Percentiles rank a stretch among this genome's conserved stretches.
Conservation (phyloP, 2,888 invertebrate species). For the Nemapogon koenigi region DNA sequence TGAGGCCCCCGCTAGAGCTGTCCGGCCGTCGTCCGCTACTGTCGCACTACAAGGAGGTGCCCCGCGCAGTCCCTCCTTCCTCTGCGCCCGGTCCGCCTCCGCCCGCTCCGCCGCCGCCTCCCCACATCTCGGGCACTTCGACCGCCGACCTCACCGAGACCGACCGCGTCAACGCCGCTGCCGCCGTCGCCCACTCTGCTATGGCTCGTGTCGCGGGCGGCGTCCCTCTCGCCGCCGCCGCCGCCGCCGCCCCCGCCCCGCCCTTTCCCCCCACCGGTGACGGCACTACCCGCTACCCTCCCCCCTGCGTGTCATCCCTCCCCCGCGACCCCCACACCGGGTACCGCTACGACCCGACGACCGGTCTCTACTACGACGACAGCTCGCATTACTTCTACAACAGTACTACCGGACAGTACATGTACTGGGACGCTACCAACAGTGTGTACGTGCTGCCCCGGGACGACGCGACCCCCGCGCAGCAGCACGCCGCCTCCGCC, state of each 20-base stretch:
- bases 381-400: constrained; percentile 97
- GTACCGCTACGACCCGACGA: constrained; percentile 92
- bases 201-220: constrained; percentile 63
- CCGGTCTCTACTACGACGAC: constrained; percentile 95
- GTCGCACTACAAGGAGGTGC: constrained; percentile 46
- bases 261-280: constrained; percentile 64
- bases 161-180: constrained; percentile 82
- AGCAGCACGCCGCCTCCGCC: constrained; percentile 35
- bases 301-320: constrained; percentile 91
- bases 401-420: constrained; percentile 85
- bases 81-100: constrained; percentile 8
- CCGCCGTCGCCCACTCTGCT: constrained; percentile 89
- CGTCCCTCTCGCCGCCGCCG: constrained; percentile 49
- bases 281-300: constrained; percentile 71
- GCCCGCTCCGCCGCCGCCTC: constrained; percentile 22
- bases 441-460: constrained; percentile 67
- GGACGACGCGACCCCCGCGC: constrained; percentile 39
- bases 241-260: constrained; percentile 31
- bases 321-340: constrained; percentile 95
- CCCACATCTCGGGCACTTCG: constrained; percentile 72
- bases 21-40: constrained; percentile 70
- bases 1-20: constrained; percentile 40
- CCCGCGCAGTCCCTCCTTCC: constrained; percentile 19
- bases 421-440: constrained; percentile 90
- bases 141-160: constrained; percentile 67